Evolutionary conservation across 2,113 vertebrate genomes (phyloP).

Genomic region (Muntiacus muntjak): DNA sequence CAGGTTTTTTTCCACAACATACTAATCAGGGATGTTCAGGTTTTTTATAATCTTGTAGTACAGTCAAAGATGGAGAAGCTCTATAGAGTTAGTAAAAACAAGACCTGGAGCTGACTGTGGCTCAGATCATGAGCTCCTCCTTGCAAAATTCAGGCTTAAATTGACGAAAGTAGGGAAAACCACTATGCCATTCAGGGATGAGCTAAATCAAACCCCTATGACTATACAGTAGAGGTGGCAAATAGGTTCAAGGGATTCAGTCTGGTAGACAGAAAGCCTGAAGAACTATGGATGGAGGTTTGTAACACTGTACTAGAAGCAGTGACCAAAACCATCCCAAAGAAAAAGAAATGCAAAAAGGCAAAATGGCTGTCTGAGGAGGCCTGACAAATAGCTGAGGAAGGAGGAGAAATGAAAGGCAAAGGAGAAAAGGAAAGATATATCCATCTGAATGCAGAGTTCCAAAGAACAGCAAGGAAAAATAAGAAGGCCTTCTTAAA

Average conservation of each 20-base stretch:
- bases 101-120: neutral
- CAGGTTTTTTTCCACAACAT: conserved; percentile 32
- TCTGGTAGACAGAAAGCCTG: neutral
- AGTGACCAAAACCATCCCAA: neutral
- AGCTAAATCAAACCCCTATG: neutral
- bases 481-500: neutral
- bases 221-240: neutral
- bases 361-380: neutral
- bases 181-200: neutral
- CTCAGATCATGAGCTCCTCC: neutral
- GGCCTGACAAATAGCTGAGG: neutral
- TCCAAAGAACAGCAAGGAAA: neutral
- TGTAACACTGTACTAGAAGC: neutral
- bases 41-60: neutral
- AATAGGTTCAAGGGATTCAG: neutral
- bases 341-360: neutral
- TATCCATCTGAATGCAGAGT: neutral
- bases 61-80: neutral
- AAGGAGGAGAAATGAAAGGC: neutral
- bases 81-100: neutral
- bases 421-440: neutral
- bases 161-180: neutral
- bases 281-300: neutral
- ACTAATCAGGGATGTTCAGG: neutral
- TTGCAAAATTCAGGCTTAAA: neutral